Evolutionary conservation across 2,113 vertebrate genomes (phyloP), one percentile per base, ranked within the genome.

Genomic region (Petrocephalus zakoni): DNA sequence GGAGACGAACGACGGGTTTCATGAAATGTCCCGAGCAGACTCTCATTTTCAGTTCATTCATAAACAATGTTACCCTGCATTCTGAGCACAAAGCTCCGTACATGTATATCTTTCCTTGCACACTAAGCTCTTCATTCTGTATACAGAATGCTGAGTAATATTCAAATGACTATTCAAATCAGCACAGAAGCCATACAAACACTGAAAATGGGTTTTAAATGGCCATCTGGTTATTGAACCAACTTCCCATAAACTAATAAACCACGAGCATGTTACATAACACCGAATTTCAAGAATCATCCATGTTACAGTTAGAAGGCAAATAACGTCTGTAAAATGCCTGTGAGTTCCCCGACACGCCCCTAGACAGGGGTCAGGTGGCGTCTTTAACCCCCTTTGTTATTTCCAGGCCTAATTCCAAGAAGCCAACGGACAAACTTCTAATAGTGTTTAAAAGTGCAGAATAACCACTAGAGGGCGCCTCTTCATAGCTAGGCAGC

Each of bases 211-310:
- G 5, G 51, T n/a, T 85, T 51, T 55, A n/a, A 51, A 51, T 55
- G 42, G 81, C 15, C 47, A 25, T 25, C 42, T 84, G 81, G 42
- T 49, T 22, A 85, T 49, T n/a, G 21, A 83, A 53, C 22, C 52
- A 17, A 19, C 13, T 86, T 68, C 25, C 10, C 82, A 86, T 64
- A 34, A 53, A 51, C 49, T n/a, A 85, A 64, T 68, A 72, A 51
- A 58, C 58, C 55, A 68, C 82, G 42, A 85, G 51, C 88, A 89
- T 42, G 53, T 81, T 51, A 85, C 7, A 85, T 37, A 72, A 52
- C 46, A 85, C 55, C 9, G 17, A 68, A 64, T 52, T 85, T 56
- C 49, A 53, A 46, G 42, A 88, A 88, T 85, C 82, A 85, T 8
- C 55, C 47, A n/a, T 85, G 55, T 89, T 68, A 10, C 47, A 21